These are phyloP conservation scores for Bufotes viridis DNA, from an alignment of 2,797 vertebrate species.

Conservation along the genomic window DNA sequence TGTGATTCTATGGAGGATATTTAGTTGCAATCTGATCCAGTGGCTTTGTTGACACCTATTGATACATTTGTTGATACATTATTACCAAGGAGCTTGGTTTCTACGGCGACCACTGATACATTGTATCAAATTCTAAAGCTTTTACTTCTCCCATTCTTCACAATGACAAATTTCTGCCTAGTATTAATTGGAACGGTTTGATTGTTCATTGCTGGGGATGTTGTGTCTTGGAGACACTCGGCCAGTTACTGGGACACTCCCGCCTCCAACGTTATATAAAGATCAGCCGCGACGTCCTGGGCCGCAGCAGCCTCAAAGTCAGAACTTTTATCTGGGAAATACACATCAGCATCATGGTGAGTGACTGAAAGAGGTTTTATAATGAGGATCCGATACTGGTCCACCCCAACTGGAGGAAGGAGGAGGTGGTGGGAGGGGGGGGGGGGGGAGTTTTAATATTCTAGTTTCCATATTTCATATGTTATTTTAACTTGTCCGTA, in stretches of 20 bases:
- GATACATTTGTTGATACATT: constrained; percentile 11
- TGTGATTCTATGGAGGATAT: background rate
- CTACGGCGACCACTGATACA: background rate
- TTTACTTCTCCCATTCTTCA: background rate
- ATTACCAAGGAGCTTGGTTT: background rate
- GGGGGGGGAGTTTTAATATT: too few species aligned
- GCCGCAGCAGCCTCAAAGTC: background rate
- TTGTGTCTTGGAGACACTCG: background rate
- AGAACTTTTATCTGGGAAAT: background rate
- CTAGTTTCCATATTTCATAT: too few species aligned
- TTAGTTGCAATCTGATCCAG: background rate
- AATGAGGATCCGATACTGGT: too few species aligned
- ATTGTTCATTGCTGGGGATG: background rate
- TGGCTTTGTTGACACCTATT: background rate
- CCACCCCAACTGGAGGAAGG: too few species aligned
- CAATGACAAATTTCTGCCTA: background rate
- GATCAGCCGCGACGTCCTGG: background rate
- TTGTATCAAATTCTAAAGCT: background rate
- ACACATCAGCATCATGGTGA: background rate
- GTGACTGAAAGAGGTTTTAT: background rate
- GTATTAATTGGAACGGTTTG: background rate
- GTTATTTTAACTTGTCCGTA: too few species aligned
- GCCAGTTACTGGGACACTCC: background rate
- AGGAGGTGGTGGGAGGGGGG: too few species aligned
- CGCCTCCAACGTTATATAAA: background rate